phyloP scores from a whole-genome alignment of 2,888 invertebrate species.

The Drosophila koepferae region DNA sequence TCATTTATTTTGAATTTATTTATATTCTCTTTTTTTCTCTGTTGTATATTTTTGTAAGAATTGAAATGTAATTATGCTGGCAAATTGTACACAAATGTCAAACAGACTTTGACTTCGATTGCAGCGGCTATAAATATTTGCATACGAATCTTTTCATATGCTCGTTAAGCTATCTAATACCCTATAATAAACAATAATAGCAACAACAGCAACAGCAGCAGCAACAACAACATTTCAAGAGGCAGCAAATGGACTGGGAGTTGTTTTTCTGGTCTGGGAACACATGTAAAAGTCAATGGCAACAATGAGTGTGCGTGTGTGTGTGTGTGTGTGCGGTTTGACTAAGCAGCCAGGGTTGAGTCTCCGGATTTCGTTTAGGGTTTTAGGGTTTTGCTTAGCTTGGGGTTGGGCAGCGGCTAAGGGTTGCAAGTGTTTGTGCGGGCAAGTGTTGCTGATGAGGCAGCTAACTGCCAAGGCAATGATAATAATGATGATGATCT shows the following conservation, averaged over 20 bases:
- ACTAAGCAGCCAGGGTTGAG: conserved; percentile 21
- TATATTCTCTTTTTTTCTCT: too few species aligned
- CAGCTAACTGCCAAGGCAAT: conserved; percentile 39
- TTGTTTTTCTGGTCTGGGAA: conserved; percentile 44
- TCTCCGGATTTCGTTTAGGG: conserved; percentile 6
- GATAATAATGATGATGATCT: conserved; percentile 25
- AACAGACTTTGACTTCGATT: conserved; percentile 1
- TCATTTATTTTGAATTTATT: too few species aligned
- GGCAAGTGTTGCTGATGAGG: conserved; percentile 60
- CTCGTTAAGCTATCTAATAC: conserved; percentile 36
- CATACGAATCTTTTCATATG: conserved; percentile 13
- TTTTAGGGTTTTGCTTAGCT: not conserved
- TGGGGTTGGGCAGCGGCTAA: conserved; percentile 25
- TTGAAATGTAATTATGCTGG: too few species aligned
- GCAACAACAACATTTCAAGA: conserved; percentile 4
- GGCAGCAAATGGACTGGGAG: conserved; percentile 16
- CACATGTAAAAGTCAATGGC: conserved; percentile 75
- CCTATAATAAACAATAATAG: conserved; percentile 33
- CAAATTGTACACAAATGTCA: not conserved
- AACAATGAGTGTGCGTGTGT: conserved; percentile 57
- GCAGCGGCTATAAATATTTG: conserved; percentile 34
- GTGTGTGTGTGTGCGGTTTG: conserved; percentile 54
- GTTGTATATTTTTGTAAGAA: too few species aligned
- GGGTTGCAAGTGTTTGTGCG: conserved; percentile 55
- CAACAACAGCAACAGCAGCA: not conserved